Evolutionary conservation across 2,113 vertebrate species (phyloP).

Genomic region (Pangasianodon gigas): DNA sequence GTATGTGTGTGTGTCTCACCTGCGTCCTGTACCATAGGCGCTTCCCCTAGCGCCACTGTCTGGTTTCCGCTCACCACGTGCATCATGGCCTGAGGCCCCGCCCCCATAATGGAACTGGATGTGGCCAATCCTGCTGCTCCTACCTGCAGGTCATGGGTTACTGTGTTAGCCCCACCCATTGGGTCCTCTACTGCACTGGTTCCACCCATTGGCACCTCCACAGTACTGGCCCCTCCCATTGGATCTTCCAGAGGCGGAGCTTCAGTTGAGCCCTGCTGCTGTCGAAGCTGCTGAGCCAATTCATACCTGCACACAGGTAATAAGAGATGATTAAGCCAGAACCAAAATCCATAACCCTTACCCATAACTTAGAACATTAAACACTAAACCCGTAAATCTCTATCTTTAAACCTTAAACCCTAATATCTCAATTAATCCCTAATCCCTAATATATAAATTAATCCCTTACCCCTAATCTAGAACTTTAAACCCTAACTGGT

Average conservation of each 20-base stretch:
- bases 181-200: conserved; percentile 16
- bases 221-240: conserved; percentile 68
- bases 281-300: conserved; percentile 92
- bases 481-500: neutral
- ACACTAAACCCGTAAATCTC: neutral
- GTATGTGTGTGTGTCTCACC: conserved; percentile 68
- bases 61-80: conserved; percentile 81
- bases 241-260: conserved; percentile 75
- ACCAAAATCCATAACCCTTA: neutral
- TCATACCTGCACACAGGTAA: conserved; percentile 79
- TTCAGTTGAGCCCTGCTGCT: conserved; percentile 74
- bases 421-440: neutral
- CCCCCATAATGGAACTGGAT: conserved; percentile 55
- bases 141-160: conserved; percentile 82
- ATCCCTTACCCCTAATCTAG: neutral
- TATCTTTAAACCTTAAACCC: neutral
- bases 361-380: neutral
- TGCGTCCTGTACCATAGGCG: conserved; percentile 83
- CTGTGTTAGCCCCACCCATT: conserved; percentile 45
- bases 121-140: conserved; percentile 73
- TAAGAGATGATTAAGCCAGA: neutral
- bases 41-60: conserved; percentile 77
- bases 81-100: conserved; percentile 83
- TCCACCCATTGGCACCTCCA: conserved; percentile 20
- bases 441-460: neutral